Percentiles rank a stretch among this genome's conserved stretches.
Conservation (phyloP, 2,888 invertebrate genomes). For the Plagiodera versicolora region DNA sequence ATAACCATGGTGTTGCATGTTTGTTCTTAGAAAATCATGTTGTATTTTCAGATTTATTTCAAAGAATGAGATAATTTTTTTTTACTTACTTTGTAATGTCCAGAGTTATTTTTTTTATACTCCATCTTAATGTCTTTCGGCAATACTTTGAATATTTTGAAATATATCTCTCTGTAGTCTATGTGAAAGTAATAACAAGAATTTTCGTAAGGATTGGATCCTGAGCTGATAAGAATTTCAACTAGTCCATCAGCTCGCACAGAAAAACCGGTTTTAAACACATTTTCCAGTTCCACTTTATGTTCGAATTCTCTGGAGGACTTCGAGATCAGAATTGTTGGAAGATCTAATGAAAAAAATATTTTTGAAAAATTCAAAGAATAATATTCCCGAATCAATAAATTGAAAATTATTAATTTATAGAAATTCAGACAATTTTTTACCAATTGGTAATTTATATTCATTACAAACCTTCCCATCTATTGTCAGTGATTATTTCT, state of each 20-base stretch:
- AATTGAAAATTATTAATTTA: too few species aligned
- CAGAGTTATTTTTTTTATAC: slow-evolving; percentile 18
- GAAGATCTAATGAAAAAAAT: slow-evolving; percentile 41
- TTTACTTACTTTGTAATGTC: slow-evolving; percentile 27
- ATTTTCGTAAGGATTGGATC: slow-evolving; percentile 46
- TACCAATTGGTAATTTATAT: too few species aligned
- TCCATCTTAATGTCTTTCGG: slow-evolving; percentile 33
- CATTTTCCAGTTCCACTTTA: slow-evolving; percentile 39
- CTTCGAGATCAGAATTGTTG: slow-evolving; percentile 41
- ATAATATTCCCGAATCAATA: too few species aligned
- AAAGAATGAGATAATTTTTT: too few species aligned
- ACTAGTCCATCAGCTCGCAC: slow-evolving; percentile 42
- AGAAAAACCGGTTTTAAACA: slow-evolving; percentile 44
- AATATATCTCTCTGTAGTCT: slow-evolving; percentile 37
- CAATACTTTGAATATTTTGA: slow-evolving; percentile 37
- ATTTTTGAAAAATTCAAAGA: too few species aligned
- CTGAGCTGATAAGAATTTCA: slow-evolving; percentile 46
- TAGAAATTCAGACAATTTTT: too few species aligned
- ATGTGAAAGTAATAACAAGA: slow-evolving; percentile 48
- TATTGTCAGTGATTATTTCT: slow-evolving; percentile 43
- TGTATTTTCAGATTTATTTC: too few species aligned
- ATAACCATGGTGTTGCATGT: too few species aligned
- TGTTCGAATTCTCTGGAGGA: slow-evolving; percentile 40
- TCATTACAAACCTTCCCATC: slow-evolving; percentile 48
- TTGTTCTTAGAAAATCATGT: too few species aligned